phyloP scores from a whole-genome alignment of 2,888 invertebrate genomes.

The Tetragonisca angustula region DNA sequence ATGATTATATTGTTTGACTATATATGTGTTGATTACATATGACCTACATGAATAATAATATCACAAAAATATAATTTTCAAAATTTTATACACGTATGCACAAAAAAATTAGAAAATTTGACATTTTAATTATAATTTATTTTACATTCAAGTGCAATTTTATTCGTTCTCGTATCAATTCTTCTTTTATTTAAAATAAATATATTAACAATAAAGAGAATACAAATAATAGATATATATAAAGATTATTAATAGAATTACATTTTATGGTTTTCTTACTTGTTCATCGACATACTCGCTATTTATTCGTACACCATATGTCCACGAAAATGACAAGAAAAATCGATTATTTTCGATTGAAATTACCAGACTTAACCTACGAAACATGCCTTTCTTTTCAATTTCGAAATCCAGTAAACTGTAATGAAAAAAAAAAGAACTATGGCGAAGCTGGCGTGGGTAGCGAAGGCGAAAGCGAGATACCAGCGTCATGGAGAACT shows the following conservation, averaged over 20 bases:
- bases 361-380: not conserved
- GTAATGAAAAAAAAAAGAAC: not conserved
- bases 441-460: slow-evolving; percentile 55
- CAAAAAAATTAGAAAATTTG: not conserved
- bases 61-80: no score
- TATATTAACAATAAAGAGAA: no score
- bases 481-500: slow-evolving; percentile 13
- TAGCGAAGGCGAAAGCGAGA: slow-evolving; percentile 62
- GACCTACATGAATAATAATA: no score
- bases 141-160: not conserved
- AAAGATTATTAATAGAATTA: not conserved
- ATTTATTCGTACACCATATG: not conserved
- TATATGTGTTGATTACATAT: no score
- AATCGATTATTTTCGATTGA: not conserved
- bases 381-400: slow-evolving; percentile 15
- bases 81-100: no score
- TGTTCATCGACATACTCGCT: not conserved
- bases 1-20: no score
- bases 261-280: not conserved
- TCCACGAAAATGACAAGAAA: not conserved
- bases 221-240: no score
- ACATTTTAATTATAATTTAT: not conserved
- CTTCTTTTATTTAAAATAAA: no score
- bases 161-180: not conserved
- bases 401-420: slow-evolving; percentile 46